phyloP scores from a whole-genome alignment of 2,888 invertebrate genomes.

The Teleogryllus oceanicus region DNA sequence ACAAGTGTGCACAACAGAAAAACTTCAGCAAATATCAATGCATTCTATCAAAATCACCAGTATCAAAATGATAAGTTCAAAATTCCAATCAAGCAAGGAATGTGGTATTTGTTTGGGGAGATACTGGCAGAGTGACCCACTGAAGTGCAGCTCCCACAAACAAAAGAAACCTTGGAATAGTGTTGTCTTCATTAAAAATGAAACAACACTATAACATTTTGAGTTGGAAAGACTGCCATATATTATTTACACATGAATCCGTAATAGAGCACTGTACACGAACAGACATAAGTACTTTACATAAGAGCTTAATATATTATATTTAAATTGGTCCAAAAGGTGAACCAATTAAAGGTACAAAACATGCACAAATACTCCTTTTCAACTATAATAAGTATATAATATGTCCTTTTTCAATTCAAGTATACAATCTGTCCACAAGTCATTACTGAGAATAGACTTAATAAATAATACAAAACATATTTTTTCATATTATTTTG shows the following conservation, averaged over 20 bases:
- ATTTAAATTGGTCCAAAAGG: neutral
- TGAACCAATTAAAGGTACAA: too few relatives aligned
- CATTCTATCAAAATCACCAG: too few relatives aligned
- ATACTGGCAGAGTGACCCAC: neutral
- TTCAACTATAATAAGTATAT: too few relatives aligned
- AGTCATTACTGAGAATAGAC: too few relatives aligned
- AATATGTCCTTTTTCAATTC: too few relatives aligned
- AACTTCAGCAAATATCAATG: too few relatives aligned
- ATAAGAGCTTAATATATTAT: neutral
- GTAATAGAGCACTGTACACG: neutral
- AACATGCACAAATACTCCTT: too few relatives aligned
- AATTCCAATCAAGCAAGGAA: neutral
- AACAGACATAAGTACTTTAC: neutral
- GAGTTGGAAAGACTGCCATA: neutral
- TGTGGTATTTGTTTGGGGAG: neutral
- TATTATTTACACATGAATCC: neutral
- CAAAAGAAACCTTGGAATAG: neutral
- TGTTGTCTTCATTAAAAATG: neutral
- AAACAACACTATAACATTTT: neutral
- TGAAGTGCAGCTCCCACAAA: neutral
- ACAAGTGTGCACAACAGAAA: too few relatives aligned
- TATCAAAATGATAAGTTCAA: too few relatives aligned
- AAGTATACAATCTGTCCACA: too few relatives aligned
- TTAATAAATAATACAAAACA: too few relatives aligned
- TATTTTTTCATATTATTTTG: too few relatives aligned